Conservation (phyloP, 2,113 vertebrate genomes). For the Terrapene triunguis region DNA sequence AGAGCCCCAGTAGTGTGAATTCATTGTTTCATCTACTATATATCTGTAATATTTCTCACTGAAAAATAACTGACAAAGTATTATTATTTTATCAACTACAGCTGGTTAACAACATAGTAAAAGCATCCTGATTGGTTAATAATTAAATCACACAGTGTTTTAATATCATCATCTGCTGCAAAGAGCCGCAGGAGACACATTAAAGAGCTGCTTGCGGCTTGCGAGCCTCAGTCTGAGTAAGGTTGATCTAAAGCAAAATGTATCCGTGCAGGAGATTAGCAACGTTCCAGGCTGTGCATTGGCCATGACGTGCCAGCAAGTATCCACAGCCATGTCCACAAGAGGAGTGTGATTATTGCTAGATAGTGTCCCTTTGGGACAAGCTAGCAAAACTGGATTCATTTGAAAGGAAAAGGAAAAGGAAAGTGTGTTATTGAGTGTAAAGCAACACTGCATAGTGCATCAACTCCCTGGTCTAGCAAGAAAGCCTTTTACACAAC, state of each 20-base stretch:
- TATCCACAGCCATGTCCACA: not conserved
- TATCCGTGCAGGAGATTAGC: not conserved
- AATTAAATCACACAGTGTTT: not conserved
- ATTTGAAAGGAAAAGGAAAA: not conserved
- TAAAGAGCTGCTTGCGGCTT: not conserved
- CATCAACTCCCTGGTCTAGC: not conserved
- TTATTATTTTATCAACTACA: not conserved
- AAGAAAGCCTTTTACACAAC: not conserved
- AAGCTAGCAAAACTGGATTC: not conserved
- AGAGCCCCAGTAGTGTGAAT: not conserved
- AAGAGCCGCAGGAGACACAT: not conserved
- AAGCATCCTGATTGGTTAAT: not conserved
- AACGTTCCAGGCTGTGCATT: not conserved
- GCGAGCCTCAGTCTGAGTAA: not conserved
- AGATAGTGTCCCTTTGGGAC: rapidly evolving
- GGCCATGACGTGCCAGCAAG: not conserved
- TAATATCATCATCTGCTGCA: not conserved
- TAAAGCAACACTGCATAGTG: not conserved
- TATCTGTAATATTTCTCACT: not conserved
- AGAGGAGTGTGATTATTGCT: not conserved
- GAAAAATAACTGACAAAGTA: not conserved
- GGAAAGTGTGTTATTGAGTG: not conserved
- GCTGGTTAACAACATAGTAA: not conserved
- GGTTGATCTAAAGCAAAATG: not conserved
- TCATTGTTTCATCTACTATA: not conserved